Conservation (phyloP, 2,888 invertebrate species). For the Cephus spinipes region DNA sequence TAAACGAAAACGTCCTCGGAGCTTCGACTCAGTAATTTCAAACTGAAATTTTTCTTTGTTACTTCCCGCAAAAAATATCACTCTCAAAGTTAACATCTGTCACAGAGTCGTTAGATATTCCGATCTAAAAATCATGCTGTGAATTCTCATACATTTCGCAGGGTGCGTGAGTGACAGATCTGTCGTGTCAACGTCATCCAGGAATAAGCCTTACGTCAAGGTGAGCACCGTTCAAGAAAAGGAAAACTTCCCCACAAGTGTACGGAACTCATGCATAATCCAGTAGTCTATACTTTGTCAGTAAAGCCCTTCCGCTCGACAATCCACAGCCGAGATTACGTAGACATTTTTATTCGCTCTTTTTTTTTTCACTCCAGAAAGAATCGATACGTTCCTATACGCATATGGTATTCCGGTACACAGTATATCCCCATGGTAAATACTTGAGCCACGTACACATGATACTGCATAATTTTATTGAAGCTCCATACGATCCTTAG, state of each 20-base stretch:
- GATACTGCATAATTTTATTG: neutral
- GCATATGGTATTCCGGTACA: neutral
- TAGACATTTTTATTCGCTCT: constrained; percentile 11
- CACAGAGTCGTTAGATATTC: neutral
- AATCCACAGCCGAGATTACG: constrained; percentile 8
- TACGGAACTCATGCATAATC: constrained; percentile 44
- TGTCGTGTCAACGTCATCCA: neutral
- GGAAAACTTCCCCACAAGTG: neutral
- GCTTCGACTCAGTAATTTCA: neutral
- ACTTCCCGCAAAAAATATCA: neutral
- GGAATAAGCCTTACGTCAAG: neutral
- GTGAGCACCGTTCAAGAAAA: neutral
- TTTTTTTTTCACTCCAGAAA: neutral
- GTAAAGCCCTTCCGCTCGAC: constrained; percentile 23
- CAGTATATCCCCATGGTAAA: neutral
- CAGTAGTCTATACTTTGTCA: constrained; percentile 36
- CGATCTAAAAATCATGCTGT: neutral
- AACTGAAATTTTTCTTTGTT: neutral
- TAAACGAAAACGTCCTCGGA: neutral
- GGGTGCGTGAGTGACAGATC: neutral
- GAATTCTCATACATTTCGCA: neutral
- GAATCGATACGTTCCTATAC: neutral
- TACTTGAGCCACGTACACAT: neutral
- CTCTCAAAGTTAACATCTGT: neutral
- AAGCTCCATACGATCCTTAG: neutral